These are phyloP conservation scores for Mionectes olivaceus DNA, from an alignment of 2,797 vertebrate genomes.

Conservation along the genomic window DNA sequence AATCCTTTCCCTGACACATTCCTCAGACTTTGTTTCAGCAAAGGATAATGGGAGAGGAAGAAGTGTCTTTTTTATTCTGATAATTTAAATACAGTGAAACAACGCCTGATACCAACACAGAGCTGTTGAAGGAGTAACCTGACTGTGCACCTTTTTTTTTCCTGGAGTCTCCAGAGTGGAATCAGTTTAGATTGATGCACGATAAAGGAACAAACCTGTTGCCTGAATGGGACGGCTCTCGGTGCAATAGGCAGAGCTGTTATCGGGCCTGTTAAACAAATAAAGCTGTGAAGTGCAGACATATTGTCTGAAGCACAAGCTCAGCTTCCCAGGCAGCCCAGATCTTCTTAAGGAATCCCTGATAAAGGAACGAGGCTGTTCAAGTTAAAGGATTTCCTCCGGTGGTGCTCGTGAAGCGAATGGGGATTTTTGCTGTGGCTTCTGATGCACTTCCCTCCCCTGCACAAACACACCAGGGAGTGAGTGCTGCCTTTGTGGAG, in stretches of 20 bases:
- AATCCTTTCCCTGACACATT: slow-evolving; percentile 43
- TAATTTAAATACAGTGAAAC: slow-evolving; percentile 61
- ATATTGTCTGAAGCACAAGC: neutral
- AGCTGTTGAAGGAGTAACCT: slow-evolving; percentile 34
- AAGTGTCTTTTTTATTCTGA: neutral
- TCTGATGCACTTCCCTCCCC: neutral
- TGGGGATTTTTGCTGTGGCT: neutral
- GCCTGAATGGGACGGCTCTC: neutral
- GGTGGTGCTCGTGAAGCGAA: neutral
- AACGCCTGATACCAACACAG: neutral
- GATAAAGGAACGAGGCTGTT: slow-evolving; percentile 45
- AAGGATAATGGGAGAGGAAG: slow-evolving; percentile 12
- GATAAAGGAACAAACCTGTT: slow-evolving; percentile 32
- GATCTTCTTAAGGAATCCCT: slow-evolving; percentile 47
- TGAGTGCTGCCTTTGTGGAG: rapidly evolving
- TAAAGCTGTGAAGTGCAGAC: slow-evolving; percentile 58
- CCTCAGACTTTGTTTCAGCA: slow-evolving; percentile 40
- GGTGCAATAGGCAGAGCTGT: slow-evolving; percentile 41
- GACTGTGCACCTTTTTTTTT: neutral
- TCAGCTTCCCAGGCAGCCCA: neutral
- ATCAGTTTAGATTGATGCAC: slow-evolving; percentile 33
- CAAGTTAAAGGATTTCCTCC: neutral
- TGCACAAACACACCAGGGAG: neutral
- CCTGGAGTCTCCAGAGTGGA: neutral
- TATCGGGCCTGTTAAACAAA: slow-evolving; percentile 62